phyloP scores from a whole-genome alignment of 2,113 vertebrate genomes.

The Platysteira castanea region DNA sequence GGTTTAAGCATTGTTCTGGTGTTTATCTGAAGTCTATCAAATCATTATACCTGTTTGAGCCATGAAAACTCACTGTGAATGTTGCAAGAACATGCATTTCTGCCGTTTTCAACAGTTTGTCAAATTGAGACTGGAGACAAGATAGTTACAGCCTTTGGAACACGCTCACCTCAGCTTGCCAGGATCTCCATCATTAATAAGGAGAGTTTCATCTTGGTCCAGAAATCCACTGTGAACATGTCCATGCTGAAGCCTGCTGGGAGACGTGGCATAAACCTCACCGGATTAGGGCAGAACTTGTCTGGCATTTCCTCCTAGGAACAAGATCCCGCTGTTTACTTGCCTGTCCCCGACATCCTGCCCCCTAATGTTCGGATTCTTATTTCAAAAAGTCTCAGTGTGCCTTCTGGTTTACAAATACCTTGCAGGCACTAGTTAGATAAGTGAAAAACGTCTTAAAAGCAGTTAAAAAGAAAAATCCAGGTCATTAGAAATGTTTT shows the following conservation, averaged over 20 bases:
- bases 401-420: not conserved
- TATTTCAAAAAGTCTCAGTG: not conserved
- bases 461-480: not conserved
- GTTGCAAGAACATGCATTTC: not conserved
- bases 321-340: not conserved
- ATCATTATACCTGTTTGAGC: not conserved
- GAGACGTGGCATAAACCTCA: not conserved
- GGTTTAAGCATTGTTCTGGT: not conserved
- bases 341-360: not conserved
- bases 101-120: not conserved
- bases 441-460: not conserved
- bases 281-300: not conserved
- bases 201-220: not conserved
- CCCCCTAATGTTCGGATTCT: not conserved
- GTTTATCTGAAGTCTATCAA: not conserved
- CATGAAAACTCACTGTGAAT: not conserved
- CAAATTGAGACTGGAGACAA: not conserved
- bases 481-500: not conserved
- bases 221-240: not conserved
- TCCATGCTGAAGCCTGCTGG: not conserved
- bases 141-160: not conserved
- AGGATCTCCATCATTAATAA: not conserved
- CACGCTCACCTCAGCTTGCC: not conserved
- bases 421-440: not conserved
- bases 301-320: not conserved